Conservation (phyloP, 2,113 vertebrate genomes). For the Oxygymnocypris stewartii region DNA sequence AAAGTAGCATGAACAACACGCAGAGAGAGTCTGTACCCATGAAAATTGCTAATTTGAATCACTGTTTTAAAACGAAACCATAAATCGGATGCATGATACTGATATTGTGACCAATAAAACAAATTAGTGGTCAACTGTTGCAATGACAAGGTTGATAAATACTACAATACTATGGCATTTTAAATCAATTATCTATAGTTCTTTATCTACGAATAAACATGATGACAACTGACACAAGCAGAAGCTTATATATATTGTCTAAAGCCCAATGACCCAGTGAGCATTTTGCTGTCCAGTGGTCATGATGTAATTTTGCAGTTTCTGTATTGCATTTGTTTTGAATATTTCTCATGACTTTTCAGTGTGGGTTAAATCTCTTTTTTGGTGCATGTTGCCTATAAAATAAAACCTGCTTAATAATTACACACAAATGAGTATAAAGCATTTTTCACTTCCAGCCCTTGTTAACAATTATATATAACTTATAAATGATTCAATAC, state of each 20-base stretch:
- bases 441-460: too few species aligned
- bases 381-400: too few species aligned
- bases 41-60: conserved; percentile 3
- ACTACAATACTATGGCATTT: not conserved
- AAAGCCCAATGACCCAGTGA: not conserved
- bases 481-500: too few species aligned
- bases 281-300: too few species aligned
- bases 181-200: not conserved
- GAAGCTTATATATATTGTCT: not conserved
- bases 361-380: too few species aligned
- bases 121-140: not conserved
- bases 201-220: not conserved
- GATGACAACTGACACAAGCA: not conserved
- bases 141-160: conserved; percentile 2
- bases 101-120: not conserved
- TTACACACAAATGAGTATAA: too few species aligned
- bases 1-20: not conserved
- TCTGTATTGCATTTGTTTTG: too few species aligned
- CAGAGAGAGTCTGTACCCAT: not conserved
- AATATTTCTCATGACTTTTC: too few species aligned
- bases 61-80: not conserved
- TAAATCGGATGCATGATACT: not conserved
- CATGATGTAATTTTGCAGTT: too few species aligned
- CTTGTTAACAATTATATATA: too few species aligned
- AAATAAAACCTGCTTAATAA: too few species aligned